Conservation (phyloP, 2,888 invertebrate genomes). For the Cantharis flavilabris region DNA sequence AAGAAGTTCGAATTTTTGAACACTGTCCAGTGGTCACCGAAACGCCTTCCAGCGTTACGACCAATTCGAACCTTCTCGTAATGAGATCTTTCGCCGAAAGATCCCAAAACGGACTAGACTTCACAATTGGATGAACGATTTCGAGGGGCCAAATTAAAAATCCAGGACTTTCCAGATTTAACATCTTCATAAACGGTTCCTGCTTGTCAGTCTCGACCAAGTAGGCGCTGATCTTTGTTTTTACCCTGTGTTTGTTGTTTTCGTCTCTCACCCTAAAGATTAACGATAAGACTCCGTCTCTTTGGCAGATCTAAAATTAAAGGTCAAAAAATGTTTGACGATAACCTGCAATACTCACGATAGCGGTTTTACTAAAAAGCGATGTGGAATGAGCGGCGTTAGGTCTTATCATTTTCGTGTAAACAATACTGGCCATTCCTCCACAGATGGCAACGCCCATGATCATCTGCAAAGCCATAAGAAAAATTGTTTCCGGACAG, state of each 20-base stretch:
- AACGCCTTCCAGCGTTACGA: constrained; percentile 81
- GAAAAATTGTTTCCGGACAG: constrained; percentile 82
- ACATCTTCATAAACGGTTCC: constrained; percentile 73
- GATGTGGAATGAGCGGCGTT: constrained; percentile 47
- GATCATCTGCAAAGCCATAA: constrained; percentile 82
- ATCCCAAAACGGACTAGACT: constrained; percentile 76
- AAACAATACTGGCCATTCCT: constrained; percentile 58
- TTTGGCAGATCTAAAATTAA: constrained; percentile 67
- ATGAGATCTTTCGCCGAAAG: constrained; percentile 79
- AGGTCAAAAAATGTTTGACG: background rate
- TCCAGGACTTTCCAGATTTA: constrained; percentile 67
- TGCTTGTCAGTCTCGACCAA: constrained; percentile 66
- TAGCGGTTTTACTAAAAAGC: constrained; percentile 73
- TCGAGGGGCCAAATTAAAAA: constrained; percentile 85
- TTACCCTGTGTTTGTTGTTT: constrained; percentile 73
- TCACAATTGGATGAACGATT: constrained; percentile 81
- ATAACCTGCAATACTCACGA: constrained; percentile 57
- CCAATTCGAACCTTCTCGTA: constrained; percentile 76
- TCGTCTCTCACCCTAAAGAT: constrained; percentile 83
- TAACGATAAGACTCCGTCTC: constrained; percentile 78
- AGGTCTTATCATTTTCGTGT: constrained; percentile 70
- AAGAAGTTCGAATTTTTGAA: constrained; percentile 76
- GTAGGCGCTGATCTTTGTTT: constrained; percentile 76
- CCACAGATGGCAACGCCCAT: constrained; percentile 58
- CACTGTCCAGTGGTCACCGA: constrained; percentile 76